These are phyloP conservation scores for Eolophus roseicapilla DNA, from an alignment of 2,113 vertebrate species.

Conservation along the genomic window DNA sequence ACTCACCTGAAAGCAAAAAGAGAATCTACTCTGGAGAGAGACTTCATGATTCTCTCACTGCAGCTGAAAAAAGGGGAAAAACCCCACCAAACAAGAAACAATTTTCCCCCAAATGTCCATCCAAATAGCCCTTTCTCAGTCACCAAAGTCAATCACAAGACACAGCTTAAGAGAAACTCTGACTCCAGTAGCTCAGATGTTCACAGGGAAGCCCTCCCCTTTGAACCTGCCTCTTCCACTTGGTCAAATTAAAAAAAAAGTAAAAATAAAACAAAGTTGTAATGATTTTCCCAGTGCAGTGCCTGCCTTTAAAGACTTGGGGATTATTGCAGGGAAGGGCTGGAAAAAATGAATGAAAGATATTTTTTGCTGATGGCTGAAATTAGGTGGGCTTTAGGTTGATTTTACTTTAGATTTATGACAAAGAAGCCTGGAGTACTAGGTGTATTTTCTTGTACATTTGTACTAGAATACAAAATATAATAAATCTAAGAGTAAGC, in stretches of 20 bases:
- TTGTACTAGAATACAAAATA: background rate
- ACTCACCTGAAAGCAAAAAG: background rate
- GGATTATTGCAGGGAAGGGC: background rate
- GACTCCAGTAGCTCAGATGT: background rate
- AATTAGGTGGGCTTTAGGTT: background rate
- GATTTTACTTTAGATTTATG: constrained; percentile 16
- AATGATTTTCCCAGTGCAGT: background rate
- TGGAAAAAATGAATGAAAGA: background rate
- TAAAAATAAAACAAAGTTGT: background rate
- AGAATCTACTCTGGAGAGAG: background rate
- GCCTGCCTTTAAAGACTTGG: background rate
- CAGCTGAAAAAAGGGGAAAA: rapidly evolving
- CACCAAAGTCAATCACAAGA: background rate
- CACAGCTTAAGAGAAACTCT: background rate
- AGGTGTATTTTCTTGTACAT: background rate
- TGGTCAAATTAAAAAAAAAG: background rate
- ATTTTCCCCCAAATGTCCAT: background rate
- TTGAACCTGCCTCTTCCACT: background rate
- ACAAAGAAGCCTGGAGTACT: background rate
- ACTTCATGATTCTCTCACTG: rapidly evolving
- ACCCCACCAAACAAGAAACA: rapidly evolving
- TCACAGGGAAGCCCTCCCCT: background rate
- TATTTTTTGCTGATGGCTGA: background rate
- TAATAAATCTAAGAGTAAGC: background rate
- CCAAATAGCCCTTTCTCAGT: background rate